These are phyloP conservation scores for Venustaconcha ellipsiformis DNA, from an alignment of 1,140 invertebrate species.

Conservation along the genomic window DNA sequence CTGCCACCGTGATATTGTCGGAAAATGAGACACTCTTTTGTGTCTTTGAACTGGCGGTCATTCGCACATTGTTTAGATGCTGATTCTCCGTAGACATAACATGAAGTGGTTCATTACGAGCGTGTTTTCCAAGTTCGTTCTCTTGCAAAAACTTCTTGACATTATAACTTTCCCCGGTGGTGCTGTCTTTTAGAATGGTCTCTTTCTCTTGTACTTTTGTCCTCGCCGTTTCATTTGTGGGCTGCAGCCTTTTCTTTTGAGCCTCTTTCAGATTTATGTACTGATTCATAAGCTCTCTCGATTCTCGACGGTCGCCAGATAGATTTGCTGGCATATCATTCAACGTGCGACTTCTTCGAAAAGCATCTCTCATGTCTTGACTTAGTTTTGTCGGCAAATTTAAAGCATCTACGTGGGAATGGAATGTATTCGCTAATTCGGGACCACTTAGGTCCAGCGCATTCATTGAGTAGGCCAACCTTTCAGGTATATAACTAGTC, in stretches of 20 bases:
- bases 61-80: conserved; percentile 50
- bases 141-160: conserved; percentile 67
- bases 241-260: conserved; percentile 47
- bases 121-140: conserved; percentile 45
- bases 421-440: conserved; percentile 56
- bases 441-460: conserved; percentile 37
- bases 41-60: conserved; percentile 30
- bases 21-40: conserved; percentile 59
- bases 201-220: conserved; percentile 57
- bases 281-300: conserved; percentile 41
- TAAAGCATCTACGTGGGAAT: conserved; percentile 55
- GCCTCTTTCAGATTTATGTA: conserved; percentile 36
- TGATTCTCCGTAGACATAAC: conserved; percentile 63
- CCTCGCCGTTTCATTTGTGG: conserved; percentile 39
- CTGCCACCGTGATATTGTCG: conserved; percentile 51
- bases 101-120: conserved; percentile 52
- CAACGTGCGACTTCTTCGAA: conserved; percentile 41
- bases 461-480: conserved; percentile 55
- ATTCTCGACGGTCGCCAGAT: conserved; percentile 43
- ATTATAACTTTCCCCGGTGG: conserved; percentile 63
- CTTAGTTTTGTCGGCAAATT: conserved; percentile 50
- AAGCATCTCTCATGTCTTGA: conserved; percentile 48
- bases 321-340: conserved; percentile 33
- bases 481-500: conserved; percentile 62
- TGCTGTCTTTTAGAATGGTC: conserved; percentile 54